A percentile compares a stretch with the other conserved stretches of the same genome.
Evolutionary conservation across 1,140 invertebrate species (phyloP).

Genomic region (Coptotermes formosanus): DNA sequence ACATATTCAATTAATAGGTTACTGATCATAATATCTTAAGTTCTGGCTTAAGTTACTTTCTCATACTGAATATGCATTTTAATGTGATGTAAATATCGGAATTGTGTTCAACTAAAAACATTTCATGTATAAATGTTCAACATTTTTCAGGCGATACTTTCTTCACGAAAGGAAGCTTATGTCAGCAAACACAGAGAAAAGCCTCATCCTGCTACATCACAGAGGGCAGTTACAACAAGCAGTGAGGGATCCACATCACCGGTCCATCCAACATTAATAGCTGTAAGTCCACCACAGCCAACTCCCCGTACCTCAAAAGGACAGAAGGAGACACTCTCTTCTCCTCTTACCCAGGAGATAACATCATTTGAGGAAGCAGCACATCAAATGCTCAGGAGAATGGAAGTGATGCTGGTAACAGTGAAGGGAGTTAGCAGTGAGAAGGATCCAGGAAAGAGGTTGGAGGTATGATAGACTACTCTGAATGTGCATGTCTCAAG

Average conservation of each 20-base stretch:
- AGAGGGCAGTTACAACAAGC: not conserved
- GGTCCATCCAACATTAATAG: not conserved
- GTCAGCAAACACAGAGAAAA: conserved; percentile 23
- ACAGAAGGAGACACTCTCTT: not conserved
- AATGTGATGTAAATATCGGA: not conserved
- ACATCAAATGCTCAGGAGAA: conserved; percentile 61
- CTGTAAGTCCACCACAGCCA: not conserved
- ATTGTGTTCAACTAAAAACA: not conserved
- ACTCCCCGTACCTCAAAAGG: not conserved
- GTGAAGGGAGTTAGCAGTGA: conserved; percentile 63
- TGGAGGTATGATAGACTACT: conserved; percentile 53
- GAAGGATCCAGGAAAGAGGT: conserved; percentile 61
- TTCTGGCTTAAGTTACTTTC: not conserved
- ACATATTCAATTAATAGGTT: not conserved
- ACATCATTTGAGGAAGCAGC: conserved; percentile 53
- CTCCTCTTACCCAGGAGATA: conserved; percentile 38
- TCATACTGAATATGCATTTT: not conserved
- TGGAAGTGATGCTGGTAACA: conserved; percentile 66
- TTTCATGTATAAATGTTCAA: not conserved
- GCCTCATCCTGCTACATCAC: not conserved
- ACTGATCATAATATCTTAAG: not conserved
- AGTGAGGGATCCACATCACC: not conserved
- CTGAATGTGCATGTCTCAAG: too few relatives aligned
- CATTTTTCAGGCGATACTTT: conserved; percentile 31
- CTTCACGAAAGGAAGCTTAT: conserved; percentile 32